Percentiles rank a stretch among this genome's conserved stretches.
phyloP scores from a whole-genome alignment of 2,113 vertebrate genomes.

The Gobiocypris rarus region DNA sequence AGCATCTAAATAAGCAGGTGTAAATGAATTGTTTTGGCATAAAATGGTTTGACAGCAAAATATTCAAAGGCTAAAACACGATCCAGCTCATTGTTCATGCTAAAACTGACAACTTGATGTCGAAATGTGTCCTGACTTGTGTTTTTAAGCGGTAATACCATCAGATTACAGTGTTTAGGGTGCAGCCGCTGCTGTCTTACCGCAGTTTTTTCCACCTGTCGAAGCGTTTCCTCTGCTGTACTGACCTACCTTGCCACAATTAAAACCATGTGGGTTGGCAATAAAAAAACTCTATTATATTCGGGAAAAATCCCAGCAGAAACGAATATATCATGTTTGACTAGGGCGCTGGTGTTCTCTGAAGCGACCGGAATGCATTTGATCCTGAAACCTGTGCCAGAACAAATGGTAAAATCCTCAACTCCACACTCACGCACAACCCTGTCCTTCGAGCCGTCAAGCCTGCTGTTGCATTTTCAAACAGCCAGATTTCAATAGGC shows the following conservation, averaged over 20 bases:
- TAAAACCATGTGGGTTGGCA: slow-evolving; percentile 73
- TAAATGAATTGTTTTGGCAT: not conserved
- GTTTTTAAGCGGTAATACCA: slow-evolving; percentile 80
- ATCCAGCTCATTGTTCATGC: slow-evolving; percentile 49
- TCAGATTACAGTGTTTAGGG: slow-evolving; percentile 82
- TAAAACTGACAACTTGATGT: slow-evolving; percentile 80
- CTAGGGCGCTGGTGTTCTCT: slow-evolving; percentile 62
- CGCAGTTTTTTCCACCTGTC: slow-evolving; percentile 76
- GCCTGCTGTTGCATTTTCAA: slow-evolving; percentile 48
- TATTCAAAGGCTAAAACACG: slow-evolving; percentile 26
- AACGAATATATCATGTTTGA: slow-evolving; percentile 69
- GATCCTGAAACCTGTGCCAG: slow-evolving; percentile 41
- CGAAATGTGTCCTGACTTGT: slow-evolving; percentile 75
- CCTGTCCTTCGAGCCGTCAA: slow-evolving; percentile 26
- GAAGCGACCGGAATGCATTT: slow-evolving; percentile 42
- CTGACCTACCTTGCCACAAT: slow-evolving; percentile 60
- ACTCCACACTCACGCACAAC: slow-evolving; percentile 27
- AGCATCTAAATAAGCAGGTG: not conserved
- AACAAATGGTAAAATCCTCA: slow-evolving; percentile 49
- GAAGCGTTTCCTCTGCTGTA: slow-evolving; percentile 63
- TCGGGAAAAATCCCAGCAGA: slow-evolving; percentile 68
- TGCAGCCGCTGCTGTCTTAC: slow-evolving; percentile 72
- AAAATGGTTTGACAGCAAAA: slow-evolving; percentile 15
- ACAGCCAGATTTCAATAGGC: slow-evolving; percentile 31
- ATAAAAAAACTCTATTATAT: slow-evolving; percentile 71